Evolutionary conservation across 1,140 invertebrate genomes (phyloP), one percentile per base, ranked within the genome.

Genomic region (Cryptotermes secundus): DNA sequence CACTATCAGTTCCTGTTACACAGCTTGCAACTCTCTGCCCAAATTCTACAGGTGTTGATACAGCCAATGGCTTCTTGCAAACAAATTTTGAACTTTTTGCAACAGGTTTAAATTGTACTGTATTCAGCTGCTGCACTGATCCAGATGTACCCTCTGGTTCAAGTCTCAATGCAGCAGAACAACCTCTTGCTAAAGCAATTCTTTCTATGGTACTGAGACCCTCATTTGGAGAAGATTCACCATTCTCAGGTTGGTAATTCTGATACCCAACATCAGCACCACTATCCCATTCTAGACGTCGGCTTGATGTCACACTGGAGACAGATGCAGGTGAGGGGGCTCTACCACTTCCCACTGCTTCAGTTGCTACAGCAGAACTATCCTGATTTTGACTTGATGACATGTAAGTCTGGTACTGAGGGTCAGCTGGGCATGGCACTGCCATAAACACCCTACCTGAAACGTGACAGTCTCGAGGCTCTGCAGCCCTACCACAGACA

Each of bases 281-380:
- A 85, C 93, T 95, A 87, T 95, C 94, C 95, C 95, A 95, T 89
- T 95, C 94, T 6, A 95, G 88, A 85, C 92, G 93, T 14, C 92
- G 90, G 86, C 93, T 91, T 3, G 93, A 94, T 6, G 92, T 91
- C 1, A 93, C 87, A 87, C 94, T 94, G 82, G 93, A 94, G n/a
- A 82, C 81, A n/a, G 84, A 85, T 34, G 84, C 34, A 34, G 84
- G 84, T 36, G 84, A 85, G 10, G 81, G 84, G 19, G 45, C 49
- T 72, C 83, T 34, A 14, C 59, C 72, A 36, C 34, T 84, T n/a
- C 36, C 83, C 10, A 22, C 36, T 38, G 81, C 26, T 45, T 82
- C 81, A 31, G 42, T 38, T 24, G 31, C 9, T 22, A 34, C 31
- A 1, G 16, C 42, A 45, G 38, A 42, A 84, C n/a, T 7, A 26